Evolutionary conservation across 2,113 vertebrate species (phyloP), one percentile per base, ranked within the genome.

Genomic region (Esox niger): DNA sequence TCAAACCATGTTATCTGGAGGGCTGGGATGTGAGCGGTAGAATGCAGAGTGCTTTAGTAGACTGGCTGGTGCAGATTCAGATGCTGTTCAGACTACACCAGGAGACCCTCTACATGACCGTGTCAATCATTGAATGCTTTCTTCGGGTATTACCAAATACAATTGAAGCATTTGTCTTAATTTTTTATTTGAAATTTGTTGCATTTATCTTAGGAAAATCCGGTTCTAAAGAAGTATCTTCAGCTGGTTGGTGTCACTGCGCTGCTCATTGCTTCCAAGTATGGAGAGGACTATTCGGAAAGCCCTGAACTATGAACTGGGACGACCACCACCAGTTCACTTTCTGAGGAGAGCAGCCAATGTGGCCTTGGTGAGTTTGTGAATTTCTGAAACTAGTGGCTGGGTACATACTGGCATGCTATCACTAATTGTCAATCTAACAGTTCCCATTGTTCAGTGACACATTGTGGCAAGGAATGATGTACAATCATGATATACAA

Each of bases 241-340:
- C 6, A 49, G 13, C n/a, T 49, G 47, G 47, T 49, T 30, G 26
- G 62, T 64, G 26, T 64, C 49, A 64, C 62, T 23, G 35, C 62
- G 15, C 6, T 8, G 62, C 35, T 64, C 23, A 32, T 71, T 17
- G 32, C 62, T 2, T 64, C n/a, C 1, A 59, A 64, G 33, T 57
- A 58, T 69, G 68, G 68, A 69, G 38, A 20, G 20, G 6, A 49
- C 25, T 11, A 20, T 69, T 31, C 6, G 60, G 23, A 69, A 69
- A 30, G 29, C n/a, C 4, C 31, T 68, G 23, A 10, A 61, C 23
- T 61, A 61, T 33, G 57, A 43, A 32, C 38, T 2, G 66, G 66
- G 11, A 31, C 2, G 10, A 56, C 66, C 20, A 23, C n/a, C 47
- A 17, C 3, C 38, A 43, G 38, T 4, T 43, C 38, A 43, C 38